Evolutionary conservation across 2,888 invertebrate species (phyloP).

Genomic region (Chrysolina haemoptera): DNA sequence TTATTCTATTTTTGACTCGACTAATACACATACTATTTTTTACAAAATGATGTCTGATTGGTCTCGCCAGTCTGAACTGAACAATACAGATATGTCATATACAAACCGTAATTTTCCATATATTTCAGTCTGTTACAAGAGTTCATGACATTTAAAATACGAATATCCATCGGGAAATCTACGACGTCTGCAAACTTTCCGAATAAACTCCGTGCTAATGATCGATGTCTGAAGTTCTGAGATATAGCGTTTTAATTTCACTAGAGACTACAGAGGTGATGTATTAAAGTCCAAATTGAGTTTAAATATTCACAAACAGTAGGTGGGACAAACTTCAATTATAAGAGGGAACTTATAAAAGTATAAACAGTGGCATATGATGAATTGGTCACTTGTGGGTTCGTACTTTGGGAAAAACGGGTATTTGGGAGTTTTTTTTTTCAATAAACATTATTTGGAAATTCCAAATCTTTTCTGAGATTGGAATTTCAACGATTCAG

Average conservation of each 20-base stretch:
- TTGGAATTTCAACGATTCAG: no score
- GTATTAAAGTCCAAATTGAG: neutral
- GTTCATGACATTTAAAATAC: neutral
- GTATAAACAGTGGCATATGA: neutral
- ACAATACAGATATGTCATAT: no score
- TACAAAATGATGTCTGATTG: no score
- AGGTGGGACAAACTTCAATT: neutral
- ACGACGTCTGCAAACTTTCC: neutral
- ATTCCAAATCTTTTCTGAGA: no score
- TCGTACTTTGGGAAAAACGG: neutral
- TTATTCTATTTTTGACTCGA: no score
- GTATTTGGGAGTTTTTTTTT: neutral
- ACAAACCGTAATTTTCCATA: no score
- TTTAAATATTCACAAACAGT: neutral
- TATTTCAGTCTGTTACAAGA: no score
- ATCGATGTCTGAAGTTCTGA: neutral
- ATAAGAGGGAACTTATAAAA: neutral
- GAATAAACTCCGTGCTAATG: neutral
- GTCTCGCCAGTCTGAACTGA: no score
- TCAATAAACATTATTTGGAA: no score
- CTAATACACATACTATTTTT: no score
- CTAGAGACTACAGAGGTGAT: neutral
- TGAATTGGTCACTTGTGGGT: neutral
- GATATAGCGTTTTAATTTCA: neutral
- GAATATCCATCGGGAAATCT: neutral